Percentiles rank a stretch among this genome's conserved stretches.
These are phyloP conservation scores for Parus major DNA, from an alignment of 2,113 vertebrate genomes.

Conservation along the genomic window DNA sequence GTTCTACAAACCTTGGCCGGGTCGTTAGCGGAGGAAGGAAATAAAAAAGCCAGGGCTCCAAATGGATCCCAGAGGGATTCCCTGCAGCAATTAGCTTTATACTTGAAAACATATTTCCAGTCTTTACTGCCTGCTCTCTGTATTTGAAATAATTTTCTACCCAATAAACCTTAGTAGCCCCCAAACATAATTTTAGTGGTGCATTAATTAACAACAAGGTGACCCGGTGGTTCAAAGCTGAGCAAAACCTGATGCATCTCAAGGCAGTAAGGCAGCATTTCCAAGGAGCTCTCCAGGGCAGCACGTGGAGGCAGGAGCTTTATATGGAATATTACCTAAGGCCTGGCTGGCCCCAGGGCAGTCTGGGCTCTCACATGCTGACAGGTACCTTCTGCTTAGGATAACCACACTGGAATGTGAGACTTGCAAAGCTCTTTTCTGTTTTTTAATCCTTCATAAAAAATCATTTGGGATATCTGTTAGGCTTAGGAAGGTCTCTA, in stretches of 20 bases:
- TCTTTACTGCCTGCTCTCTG: conserved; percentile 63
- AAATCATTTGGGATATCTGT: not conserved
- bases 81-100: conserved; percentile 61
- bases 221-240: not conserved
- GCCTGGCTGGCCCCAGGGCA: not conserved
- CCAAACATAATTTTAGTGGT: conserved; percentile 51
- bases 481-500: not conserved
- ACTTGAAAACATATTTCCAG: conserved; percentile 51
- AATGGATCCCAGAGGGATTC: conserved; percentile 68
- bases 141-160: conserved; percentile 70
- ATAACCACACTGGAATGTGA: not conserved
- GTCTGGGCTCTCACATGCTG: not conserved
- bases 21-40: conserved; percentile 49
- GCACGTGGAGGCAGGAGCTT: not conserved
- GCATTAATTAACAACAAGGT: conserved; percentile 64
- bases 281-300: not conserved
- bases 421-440: not conserved
- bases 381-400: not conserved
- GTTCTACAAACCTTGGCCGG: conserved; percentile 52
- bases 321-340: not conserved
- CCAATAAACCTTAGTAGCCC: conserved; percentile 62
- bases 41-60: conserved; percentile 52
- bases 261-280: not conserved
- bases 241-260: not conserved
- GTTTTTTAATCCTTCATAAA: not conserved